Evolutionary conservation across 2,113 vertebrate species (phyloP).

Genomic region (Malurus alboscapulatus): DNA sequence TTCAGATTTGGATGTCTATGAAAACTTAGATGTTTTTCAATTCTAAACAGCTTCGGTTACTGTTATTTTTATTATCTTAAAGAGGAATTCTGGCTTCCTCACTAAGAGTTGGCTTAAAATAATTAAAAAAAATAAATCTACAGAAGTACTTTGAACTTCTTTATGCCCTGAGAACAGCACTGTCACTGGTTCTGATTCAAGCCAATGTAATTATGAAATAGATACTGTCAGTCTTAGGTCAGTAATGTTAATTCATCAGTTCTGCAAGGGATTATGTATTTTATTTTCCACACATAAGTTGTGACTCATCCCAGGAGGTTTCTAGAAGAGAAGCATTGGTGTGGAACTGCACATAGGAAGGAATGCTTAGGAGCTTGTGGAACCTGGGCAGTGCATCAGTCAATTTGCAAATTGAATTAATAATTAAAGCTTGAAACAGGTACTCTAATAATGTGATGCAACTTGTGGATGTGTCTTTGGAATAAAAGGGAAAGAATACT

Average conservation of each 20-base stretch:
- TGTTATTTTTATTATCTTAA: background rate
- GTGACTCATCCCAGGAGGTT: background rate
- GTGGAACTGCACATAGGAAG: background rate
- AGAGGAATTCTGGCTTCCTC: background rate
- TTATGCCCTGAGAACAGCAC: background rate
- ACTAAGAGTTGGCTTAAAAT: background rate
- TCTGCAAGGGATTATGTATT: background rate
- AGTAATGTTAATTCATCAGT: background rate
- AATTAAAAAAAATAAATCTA: background rate
- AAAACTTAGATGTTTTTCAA: background rate
- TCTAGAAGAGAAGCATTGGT: background rate
- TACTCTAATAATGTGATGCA: constrained; percentile 29
- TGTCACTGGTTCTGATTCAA: background rate
- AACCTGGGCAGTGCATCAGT: constrained; percentile 19
- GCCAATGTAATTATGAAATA: background rate
- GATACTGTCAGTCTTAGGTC: background rate
- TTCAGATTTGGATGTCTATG: background rate
- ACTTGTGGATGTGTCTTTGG: background rate
- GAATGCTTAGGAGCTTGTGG: background rate
- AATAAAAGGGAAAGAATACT: constrained; percentile 15
- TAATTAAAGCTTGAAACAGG: constrained; percentile 22
- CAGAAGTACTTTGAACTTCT: background rate
- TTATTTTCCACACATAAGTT: background rate
- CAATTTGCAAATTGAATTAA: constrained; percentile 9
- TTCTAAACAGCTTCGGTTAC: background rate